These are phyloP conservation scores for Spea hammondii DNA, from an alignment of 2,797 vertebrate genomes.

Conservation along the genomic window DNA sequence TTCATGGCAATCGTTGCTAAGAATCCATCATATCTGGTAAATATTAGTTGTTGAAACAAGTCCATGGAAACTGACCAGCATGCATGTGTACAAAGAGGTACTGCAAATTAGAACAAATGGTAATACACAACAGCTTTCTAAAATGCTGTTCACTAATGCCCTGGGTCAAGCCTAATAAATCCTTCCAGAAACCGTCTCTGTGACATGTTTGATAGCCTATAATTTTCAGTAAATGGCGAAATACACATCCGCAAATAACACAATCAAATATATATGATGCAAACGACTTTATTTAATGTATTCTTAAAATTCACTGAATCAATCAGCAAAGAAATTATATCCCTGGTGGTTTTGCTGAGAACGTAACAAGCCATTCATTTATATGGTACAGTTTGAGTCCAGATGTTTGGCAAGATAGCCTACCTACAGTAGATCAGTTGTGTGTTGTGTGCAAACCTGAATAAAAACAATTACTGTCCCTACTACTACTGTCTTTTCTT, in stretches of 20 bases:
- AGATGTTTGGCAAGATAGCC: too few relatives aligned
- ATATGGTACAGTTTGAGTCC: not conserved
- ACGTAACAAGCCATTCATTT: not conserved
- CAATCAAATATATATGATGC: not conserved
- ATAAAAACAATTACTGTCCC: too few relatives aligned
- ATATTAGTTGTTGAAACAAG: conserved; percentile 49
- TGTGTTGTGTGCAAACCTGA: too few relatives aligned
- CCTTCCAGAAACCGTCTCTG: conserved; percentile 34
- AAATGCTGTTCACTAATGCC: conserved; percentile 43
- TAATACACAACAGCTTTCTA: conserved; percentile 45
- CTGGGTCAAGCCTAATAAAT: conserved; percentile 15
- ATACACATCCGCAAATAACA: conserved; percentile 12
- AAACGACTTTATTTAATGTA: not conserved
- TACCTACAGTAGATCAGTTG: too few relatives aligned
- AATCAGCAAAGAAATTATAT: not conserved
- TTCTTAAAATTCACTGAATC: conserved; percentile 2
- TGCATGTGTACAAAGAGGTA: conserved; percentile 47
- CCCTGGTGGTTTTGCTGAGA: not conserved
- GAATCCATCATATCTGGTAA: conserved; percentile 51
- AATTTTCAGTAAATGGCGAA: conserved; percentile 1
- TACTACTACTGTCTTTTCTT: too few relatives aligned
- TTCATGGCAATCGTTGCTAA: conserved; percentile 46
- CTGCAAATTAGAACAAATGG: conserved; percentile 48
- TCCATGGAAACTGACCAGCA: conserved; percentile 44
- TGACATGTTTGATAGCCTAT: conserved; percentile 35